Base-by-base conservation (phyloP, 2,888 invertebrate genomes). In the Zygothrica quintamaculata region DNA sequence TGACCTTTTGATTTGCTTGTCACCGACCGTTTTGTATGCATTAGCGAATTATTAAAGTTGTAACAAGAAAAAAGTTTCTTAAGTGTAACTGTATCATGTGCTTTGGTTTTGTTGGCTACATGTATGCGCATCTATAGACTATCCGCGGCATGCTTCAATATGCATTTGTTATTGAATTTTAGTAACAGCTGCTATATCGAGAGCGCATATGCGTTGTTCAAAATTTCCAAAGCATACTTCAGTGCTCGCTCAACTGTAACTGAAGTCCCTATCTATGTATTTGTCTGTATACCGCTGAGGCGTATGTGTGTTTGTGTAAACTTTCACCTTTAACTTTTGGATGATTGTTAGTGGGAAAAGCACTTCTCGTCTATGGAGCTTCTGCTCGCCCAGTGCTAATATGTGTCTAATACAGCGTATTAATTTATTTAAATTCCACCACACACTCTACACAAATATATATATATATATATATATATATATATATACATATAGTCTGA, bases 341-440 rank as follows among this genome's bases (percentile, higher is more conserved):
- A 40, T 76, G 66, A 61, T 70, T 82, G 85, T 68, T 65, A 68
- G 65, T 69, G 48, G 61, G 70, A 59, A 70, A 70, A 66, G 11
- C 37, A 69, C 59, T 58, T 71, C 37, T 52, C 12, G 39, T 44
- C 13, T 42, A 8, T 39, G 42, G 11, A 25, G 13, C 40, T 46
- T 43, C 7, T 52, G 48, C 47, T 53, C 42, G 44, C 47, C 58
- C 13, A 67, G 65, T 78, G 77, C 80, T 82, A 82, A 82, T 82
- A 75, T 77, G 77, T 77, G 77, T 82, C 73, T 84, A 82, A 86
- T 82, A 75, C 62, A 80, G 77, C 75, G 80, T 80, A 80, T 84
- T 86, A 77, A 86, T 82, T 86, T 85, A 84, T 84, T 80, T 80
- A 80, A 84, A 84, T 78, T 78, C 56, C 59, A 56, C 67, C 47